phyloP scores from a whole-genome alignment of 2,888 invertebrate species.

The Notodonta ziczac region DNA sequence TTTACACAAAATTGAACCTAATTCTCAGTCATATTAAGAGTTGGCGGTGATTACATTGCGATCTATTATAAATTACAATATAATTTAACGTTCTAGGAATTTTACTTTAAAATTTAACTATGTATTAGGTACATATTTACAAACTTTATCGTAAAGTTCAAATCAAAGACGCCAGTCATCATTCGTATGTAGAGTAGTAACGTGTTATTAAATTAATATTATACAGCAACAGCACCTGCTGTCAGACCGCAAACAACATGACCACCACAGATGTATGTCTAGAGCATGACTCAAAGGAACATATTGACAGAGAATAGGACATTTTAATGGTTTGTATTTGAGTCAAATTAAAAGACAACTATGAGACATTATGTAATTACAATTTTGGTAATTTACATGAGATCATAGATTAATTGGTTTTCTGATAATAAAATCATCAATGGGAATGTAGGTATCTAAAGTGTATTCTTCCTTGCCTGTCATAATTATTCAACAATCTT shows the following conservation, averaged over 20 bases:
- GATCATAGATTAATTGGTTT: slow-evolving; percentile 60
- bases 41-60: slow-evolving; percentile 49
- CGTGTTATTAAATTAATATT: not conserved
- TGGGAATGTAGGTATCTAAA: slow-evolving; percentile 32
- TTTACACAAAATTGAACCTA: slow-evolving; percentile 80
- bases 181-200: not conserved
- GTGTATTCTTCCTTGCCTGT: too few relatives aligned
- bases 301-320: slow-evolving; percentile 36
- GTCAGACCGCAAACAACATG: not conserved
- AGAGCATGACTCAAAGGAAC: slow-evolving; percentile 7
- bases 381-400: slow-evolving; percentile 73
- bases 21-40: slow-evolving; percentile 80
- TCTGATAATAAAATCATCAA: slow-evolving; percentile 29
- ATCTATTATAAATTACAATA: slow-evolving; percentile 22
- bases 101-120: slow-evolving; percentile 18
- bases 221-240: not conserved
- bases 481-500: too few relatives aligned
- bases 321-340: slow-evolving; percentile 27
- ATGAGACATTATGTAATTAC: slow-evolving; percentile 46
- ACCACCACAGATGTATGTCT: not conserved
- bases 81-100: slow-evolving; percentile 34
- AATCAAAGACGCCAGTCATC: not conserved
- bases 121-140: slow-evolving; percentile 40
- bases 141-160: slow-evolving; percentile 20
- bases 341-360: slow-evolving; percentile 24